Base-by-base conservation (phyloP, 2,888 invertebrate species). In the Clunio marinus region DNA sequence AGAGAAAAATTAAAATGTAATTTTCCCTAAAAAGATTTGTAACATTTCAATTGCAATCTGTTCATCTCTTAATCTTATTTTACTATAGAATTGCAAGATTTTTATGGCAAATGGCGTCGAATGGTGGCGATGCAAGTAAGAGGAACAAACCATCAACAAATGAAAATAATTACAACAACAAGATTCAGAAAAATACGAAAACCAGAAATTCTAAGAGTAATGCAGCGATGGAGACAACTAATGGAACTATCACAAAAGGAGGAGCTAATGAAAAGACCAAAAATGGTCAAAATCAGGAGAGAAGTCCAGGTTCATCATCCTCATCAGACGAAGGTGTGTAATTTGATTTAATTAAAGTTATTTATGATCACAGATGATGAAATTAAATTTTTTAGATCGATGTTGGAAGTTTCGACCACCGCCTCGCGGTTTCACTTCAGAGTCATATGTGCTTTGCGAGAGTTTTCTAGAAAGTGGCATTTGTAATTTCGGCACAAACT, bases 351-450 rank as follows among this genome's bases (percentile, higher is more conserved):
- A 15, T 22, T 4, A 32, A 15, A 35, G n/a, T 35, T 5, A 20
- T 46, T 32, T 25, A 15, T 24, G 15, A 27, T n/a, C 7, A 28
- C 2, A 25, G 13, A 24, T 10, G n/a, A 13, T 25, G 37, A 59
- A 58, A 15, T 8, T 32, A 27, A 62, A 45, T 46, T 8, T 66
- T 66, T 20, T 25, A 66, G 80, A 83, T n/a, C 80, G 84, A 28
- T 84, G 86, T 73, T 86, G 86, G 86, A 82, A 83, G 72, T 86
- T 83, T 81, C 78, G 88, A 58, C 84, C 86, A 5, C 88, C 88
- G 37, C 88, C 88, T 24, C 80, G 88, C 69, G 88, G 88, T 3
- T 83, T 84, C 70, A 83, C 83, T 5, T 80, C 83, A 22, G 86
- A 87, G 71, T 83, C 83, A 4, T 88, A 88, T 74, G 79, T 80